Conservation (phyloP, 2,888 invertebrate species). For the Campaea margaritaria region DNA sequence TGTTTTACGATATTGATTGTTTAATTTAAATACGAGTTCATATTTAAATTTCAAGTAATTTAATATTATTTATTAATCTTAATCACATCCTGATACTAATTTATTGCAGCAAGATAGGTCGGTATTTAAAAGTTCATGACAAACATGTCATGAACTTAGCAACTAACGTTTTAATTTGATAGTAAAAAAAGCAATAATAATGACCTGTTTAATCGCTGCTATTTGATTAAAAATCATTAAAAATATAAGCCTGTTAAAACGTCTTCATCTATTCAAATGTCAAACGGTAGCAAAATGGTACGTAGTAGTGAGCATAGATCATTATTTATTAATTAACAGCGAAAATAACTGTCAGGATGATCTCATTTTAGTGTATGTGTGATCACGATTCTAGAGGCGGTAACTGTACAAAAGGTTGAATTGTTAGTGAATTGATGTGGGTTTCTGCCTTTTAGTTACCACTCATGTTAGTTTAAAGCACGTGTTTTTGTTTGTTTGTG, state of each 20-base stretch:
- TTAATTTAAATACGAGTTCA: background rate
- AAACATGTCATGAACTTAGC: background rate
- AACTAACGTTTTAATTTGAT: background rate
- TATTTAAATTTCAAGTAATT: constrained; percentile 1
- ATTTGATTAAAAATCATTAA: background rate
- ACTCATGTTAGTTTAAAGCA: constrained; percentile 23
- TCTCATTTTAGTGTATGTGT: constrained; percentile 6
- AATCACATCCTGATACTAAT: background rate
- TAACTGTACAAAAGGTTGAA: background rate
- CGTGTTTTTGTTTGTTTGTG: constrained; percentile 29
- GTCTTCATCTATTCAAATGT: constrained; percentile 6
- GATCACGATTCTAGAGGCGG: constrained; percentile 3
- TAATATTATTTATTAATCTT: background rate
- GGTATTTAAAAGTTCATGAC: background rate
- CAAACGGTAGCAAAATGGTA: constrained; percentile 22
- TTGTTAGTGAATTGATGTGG: constrained; percentile 12
- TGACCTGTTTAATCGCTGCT: no score
- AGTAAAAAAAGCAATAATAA: no score
- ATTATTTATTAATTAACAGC: background rate
- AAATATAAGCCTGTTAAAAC: background rate
- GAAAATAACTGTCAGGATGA: background rate
- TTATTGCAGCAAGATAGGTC: background rate
- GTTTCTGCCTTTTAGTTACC: constrained; percentile 10
- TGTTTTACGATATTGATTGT: background rate
- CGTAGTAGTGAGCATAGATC: constrained; percentile 6